Evolutionary conservation across 2,888 invertebrate genomes (phyloP), one percentile per base, ranked within the genome.

Genomic region (Cartodere bifasciata): DNA sequence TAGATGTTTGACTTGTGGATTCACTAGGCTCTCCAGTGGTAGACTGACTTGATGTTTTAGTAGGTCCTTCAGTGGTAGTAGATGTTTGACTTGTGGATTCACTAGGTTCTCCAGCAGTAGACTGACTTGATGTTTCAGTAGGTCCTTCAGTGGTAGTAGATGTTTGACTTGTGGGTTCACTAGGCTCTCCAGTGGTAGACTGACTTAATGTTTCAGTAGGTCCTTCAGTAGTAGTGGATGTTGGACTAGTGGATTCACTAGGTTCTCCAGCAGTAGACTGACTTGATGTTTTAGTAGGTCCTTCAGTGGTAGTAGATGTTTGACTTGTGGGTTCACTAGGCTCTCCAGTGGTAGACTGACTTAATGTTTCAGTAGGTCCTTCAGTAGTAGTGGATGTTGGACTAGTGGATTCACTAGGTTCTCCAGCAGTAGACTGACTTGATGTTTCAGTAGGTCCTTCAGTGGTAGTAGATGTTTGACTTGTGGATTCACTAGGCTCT

Each of bases 351-450:
- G 15, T 12, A 13, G 26, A 3, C 4, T 14, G 10, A n/a, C n/a
- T n/a, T 26, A 5, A 10, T 13, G 14, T 13, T 26, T 13, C 14
- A 13, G 14, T 14, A 15, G 26, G 2, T n/a, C n/a, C n/a, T n/a
- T n/a, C n/a, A n/a, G n/a, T n/a, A n/a, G n/a, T n/a, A 16, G 14
- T 23, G 16, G 31, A 23, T 14, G 14, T 24, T n/a, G 13, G 16
- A 6, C 11, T 10, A 6, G 13, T 14, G 10, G 15, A 13, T 13
- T 4, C 26, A 13, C 15, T 15, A 3, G 13, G 10, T 3, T 13
- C 3, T 14, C 7, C 16, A 13, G 26, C 5, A 15, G 15, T 12
- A 13, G 26, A 3, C 4, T 14, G 10, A n/a, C n/a, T n/a, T 26
- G 6, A 10, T 13, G 14, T 13, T 26, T 13, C 14, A 13, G 14